phyloP scores from a whole-genome alignment of 2,113 vertebrate species.

The Columba livia region DNA sequence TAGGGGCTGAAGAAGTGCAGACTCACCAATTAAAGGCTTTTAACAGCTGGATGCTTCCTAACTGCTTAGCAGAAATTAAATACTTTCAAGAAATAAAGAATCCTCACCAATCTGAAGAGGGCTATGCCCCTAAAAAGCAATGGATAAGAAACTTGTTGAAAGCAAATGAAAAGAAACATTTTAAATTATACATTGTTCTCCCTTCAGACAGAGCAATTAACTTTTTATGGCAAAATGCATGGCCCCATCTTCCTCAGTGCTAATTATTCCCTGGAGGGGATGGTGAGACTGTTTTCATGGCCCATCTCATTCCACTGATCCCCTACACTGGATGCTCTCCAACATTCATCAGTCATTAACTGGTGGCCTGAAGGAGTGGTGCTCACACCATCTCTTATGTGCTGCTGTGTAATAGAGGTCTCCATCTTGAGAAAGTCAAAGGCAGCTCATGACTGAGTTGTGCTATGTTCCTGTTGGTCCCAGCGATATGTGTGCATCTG shows the following conservation, averaged over 20 bases:
- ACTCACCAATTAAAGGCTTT: slow-evolving; percentile 59
- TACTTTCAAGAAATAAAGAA: background rate
- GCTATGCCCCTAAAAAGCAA: background rate
- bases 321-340: background rate
- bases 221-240: background rate
- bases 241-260: background rate
- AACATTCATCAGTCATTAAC: background rate
- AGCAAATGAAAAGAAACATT: background rate
- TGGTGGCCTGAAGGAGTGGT: background rate
- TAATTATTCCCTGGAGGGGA: background rate
- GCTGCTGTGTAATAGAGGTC: background rate
- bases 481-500: background rate
- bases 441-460: background rate
- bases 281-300: background rate
- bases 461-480: background rate
- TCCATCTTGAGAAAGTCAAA: background rate
- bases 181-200: background rate
- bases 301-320: background rate
- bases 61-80: slow-evolving; percentile 12
- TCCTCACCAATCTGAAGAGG: background rate
- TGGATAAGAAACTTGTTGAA: background rate
- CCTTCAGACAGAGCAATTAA: background rate
- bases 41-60: slow-evolving; percentile 58
- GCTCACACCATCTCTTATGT: fast-evolving
- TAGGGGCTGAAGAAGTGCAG: background rate